Base-by-base conservation (phyloP, 2,888 invertebrate genomes). In the Phaedon cochleariae region DNA sequence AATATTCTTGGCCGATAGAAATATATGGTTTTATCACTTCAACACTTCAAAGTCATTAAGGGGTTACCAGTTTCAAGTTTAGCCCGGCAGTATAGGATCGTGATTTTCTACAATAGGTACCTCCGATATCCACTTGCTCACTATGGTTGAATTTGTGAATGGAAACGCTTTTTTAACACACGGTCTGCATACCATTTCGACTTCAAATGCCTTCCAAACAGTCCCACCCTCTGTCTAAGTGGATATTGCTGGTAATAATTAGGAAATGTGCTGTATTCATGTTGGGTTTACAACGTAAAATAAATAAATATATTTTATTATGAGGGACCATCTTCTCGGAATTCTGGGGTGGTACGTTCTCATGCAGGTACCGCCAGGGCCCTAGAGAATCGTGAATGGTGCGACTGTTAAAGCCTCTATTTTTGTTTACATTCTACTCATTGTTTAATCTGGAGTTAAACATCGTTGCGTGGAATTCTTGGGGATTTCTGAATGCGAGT, bases 311-410 rank as follows among this genome's bases (percentile, higher is more conserved):
- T 59, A 65, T 70, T 70, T 61, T 41, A 41, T 64, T 64, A 67
- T 55, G 65, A 70, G 68, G 68, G 68, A 61, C 63, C 66, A 55
- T 61, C 62, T 70, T 70, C 70, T 62, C 58, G 66, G 70, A 70
- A 70, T 63, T 62, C 48, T 65, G 53, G 70, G 65, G 68, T 63
- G 66, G 67, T 61, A 58, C 62, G 53, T 62, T 63, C 62, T 65
- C 58, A 68, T 70, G 68, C 70, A 70, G 70, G 70, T 70, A 70
- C 70, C 70, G 59, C 53, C 68, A 70, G 65, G 55, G 20, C 66
- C 68, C 60, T 64, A 61, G 63, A 68, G 67, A 70, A 70, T 70
- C 67, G 68, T 70, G 67, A 70, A 70, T 70, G 68, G 68, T 57
- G 62, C 52, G 66, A 49, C 65, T 67, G 68, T 68, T 70, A 26